Base-by-base conservation (phyloP, 92 coral and sea anemone species). In the Porites evermanni region DNA sequence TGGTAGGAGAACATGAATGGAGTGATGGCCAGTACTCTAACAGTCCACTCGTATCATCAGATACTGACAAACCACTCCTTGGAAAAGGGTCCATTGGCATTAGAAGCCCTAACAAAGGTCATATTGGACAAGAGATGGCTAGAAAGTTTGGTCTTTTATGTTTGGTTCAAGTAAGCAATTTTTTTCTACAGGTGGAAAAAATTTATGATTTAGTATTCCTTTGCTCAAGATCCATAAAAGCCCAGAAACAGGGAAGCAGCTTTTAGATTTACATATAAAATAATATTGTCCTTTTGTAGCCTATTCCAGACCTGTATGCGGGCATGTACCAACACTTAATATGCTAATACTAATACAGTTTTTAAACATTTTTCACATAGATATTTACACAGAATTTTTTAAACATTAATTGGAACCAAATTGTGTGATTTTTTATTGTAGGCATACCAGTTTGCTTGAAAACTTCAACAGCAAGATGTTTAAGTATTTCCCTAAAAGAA, bases 1-100 rank as follows among this genome's bases (percentile, higher is more conserved):
- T 38, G 44, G 44, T 38, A 38, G 90, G 88, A 5, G 93, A 90
- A 67, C 93, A 90, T 74, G 93, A 80, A 82, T 90, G 93, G 93
- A 64, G 47, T 64, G 93, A 86, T 75, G 88, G 90, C 51, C 87
- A 86, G 54, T 91, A 91, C 61, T 63, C 79, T 26, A 89, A 91
- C 50, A 91, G 89, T 2, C 91, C 91, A 44, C 83, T 91, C 4
- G 50, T 72, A 21, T 84, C 77, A 29, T 17, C 82, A 0, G 91
- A 91, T 70, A 23, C 68, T 10, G 79, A 32, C 52, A 87, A 91
- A 75, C 79, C 88, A 12, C 56, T 75, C 6, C 74, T 91, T 0
- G 80, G 47, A 53, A 87, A 91, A 64, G 84, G 68, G 14, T 86
- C 90, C 1, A 90, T 86, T n/a, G 63, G 86, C 90, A 50, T 79